phyloP scores from a whole-genome alignment of 1,140 invertebrate genomes.

The Leptonema lineaticorne region DNA sequence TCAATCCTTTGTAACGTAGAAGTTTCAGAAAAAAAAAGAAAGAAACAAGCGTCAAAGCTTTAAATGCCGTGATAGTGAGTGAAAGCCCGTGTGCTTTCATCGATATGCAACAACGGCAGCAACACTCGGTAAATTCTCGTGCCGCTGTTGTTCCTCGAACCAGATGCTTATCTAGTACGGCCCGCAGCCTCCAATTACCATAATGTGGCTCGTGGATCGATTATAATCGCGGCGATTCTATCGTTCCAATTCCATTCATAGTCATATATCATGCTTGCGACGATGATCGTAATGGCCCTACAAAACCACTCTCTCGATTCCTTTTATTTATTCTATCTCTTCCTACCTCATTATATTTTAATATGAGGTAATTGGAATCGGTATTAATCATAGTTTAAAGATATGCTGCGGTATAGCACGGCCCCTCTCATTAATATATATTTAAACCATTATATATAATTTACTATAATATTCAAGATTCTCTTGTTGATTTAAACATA shows the following conservation, averaged over 20 bases:
- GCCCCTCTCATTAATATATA: no score
- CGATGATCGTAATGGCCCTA: not conserved
- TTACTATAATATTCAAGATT: no score
- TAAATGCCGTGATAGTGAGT: no score
- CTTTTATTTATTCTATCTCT: not conserved
- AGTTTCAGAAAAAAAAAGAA: no score
- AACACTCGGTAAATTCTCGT: slow-evolving; percentile 5
- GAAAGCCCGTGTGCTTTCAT: slow-evolving; percentile 3
- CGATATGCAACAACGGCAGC: not conserved
- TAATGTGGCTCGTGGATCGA: slow-evolving; percentile 22
- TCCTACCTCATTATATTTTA: no score
- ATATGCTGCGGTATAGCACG: no score
- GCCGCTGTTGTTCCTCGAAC: slow-evolving; percentile 5
- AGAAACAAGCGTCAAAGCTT: no score
- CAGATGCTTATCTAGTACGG: slow-evolving; percentile 18
- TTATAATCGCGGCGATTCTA: slow-evolving; percentile 14
- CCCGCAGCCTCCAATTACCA: slow-evolving; percentile 20
- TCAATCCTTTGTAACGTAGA: no score
- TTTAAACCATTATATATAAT: no score
- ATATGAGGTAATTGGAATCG: no score
- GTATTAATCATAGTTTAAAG: no score
- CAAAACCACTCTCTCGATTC: not conserved
- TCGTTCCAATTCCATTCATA: not conserved
- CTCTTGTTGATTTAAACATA: no score
- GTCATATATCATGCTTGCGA: not conserved